Evolutionary conservation across 2,797 vertebrate genomes (phyloP).

Genomic region (Lagodon rhomboides): DNA sequence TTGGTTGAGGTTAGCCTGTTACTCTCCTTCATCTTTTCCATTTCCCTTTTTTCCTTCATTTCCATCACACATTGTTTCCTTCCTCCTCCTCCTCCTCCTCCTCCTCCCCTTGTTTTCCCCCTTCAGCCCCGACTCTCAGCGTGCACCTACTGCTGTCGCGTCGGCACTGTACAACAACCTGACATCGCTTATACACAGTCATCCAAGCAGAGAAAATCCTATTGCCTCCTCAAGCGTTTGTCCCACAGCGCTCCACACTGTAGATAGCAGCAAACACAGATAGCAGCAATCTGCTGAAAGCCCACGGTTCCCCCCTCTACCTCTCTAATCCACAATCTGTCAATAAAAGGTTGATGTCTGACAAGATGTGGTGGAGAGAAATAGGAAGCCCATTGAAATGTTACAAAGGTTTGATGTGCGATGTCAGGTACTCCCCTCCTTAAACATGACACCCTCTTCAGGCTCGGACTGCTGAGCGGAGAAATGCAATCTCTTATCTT

Average conservation of each 20-base stretch:
- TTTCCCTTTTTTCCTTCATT: not conserved
- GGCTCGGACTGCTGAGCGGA: conserved; percentile 61
- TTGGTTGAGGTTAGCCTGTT: not conserved
- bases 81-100: not conserved
- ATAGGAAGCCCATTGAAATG: conserved; percentile 76
- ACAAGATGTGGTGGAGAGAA: conserved; percentile 73
- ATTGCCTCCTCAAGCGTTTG: conserved; percentile 69
- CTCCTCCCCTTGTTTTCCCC: conserved; percentile 12
- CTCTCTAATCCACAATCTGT: conserved; percentile 79
- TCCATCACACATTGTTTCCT: not conserved
- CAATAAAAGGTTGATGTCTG: conserved; percentile 77
- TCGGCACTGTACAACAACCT: conserved; percentile 58
- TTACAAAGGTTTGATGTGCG: conserved; percentile 78
- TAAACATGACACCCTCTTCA: conserved; percentile 75
- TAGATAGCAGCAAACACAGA: conserved; percentile 74
- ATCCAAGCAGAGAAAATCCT: conserved; percentile 76
- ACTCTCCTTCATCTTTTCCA: not conserved
- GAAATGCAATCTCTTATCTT: conserved; percentile 82
- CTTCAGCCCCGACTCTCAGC: conserved; percentile 26
- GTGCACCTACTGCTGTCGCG: conserved; percentile 36
- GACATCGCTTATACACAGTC: conserved; percentile 69
- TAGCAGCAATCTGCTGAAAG: conserved; percentile 72
- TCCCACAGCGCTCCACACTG: conserved; percentile 61
- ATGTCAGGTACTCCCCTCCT: conserved; percentile 68
- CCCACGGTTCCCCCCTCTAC: conserved; percentile 43